Evolutionary conservation across 2,113 vertebrate species (phyloP).

Genomic region (Coregonus clupeaformis): DNA sequence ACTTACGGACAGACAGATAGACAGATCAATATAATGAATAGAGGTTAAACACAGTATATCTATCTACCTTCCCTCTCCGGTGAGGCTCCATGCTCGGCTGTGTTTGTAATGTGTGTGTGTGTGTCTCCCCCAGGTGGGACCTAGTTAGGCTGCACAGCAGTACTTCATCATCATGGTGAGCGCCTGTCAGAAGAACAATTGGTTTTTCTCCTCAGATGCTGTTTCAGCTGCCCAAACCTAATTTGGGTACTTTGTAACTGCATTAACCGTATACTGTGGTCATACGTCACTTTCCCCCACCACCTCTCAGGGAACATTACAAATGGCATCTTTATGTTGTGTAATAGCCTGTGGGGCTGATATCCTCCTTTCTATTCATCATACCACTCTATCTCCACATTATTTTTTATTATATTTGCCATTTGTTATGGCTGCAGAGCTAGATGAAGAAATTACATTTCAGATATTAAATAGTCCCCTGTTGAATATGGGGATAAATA

Average conservation of each 20-base stretch:
- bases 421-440: too few species aligned
- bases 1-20: slow-evolving; percentile 8
- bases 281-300: slow-evolving; percentile 26
- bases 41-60: too few species aligned
- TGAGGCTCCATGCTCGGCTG: not conserved
- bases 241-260: slow-evolving; percentile 40
- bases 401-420: too few species aligned
- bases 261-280: slow-evolving; percentile 34
- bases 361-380: too few species aligned
- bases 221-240: slow-evolving; percentile 39
- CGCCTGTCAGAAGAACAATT: slow-evolving; percentile 45
- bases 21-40: not conserved
- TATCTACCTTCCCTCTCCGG: too few species aligned
- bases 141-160: slow-evolving; percentile 26
- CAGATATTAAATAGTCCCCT: slow-evolving; percentile 1
- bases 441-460: too few species aligned
- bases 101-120: slow-evolving; percentile 1
- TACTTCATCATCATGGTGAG: slow-evolving; percentile 48
- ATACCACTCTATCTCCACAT: too few species aligned
- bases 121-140: slow-evolving; percentile 38
- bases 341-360: slow-evolving; percentile 35
- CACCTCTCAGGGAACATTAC: slow-evolving; percentile 39
- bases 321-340: slow-evolving; percentile 48
- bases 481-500: slow-evolving; percentile 15
- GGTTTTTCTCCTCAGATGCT: slow-evolving; percentile 47